Evolutionary conservation across 2,888 invertebrate genomes (phyloP).

Genomic region (Eumacrocentrus americanus): DNA sequence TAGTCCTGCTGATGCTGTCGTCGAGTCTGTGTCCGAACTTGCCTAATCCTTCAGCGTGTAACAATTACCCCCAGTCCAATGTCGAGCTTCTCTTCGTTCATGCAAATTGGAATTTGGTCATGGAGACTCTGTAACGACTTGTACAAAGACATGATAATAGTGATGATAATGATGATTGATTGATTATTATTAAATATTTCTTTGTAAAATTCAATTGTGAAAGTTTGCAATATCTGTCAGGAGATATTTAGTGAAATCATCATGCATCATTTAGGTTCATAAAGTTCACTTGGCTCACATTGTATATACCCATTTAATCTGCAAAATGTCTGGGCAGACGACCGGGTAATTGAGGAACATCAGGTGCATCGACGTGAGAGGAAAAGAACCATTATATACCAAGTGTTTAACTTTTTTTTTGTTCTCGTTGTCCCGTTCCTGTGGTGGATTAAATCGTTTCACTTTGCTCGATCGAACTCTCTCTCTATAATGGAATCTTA

Average conservation of each 20-base stretch:
- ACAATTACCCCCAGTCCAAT: conserved; percentile 51
- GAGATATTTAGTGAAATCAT: too few species aligned
- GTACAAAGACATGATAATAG: too few species aligned
- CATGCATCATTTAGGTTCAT: conserved; percentile 10
- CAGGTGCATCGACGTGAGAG: conserved; percentile 34
- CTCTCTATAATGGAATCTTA: too few species aligned
- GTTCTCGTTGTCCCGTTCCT: conserved; percentile 42
- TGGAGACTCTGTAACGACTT: conserved; percentile 20
- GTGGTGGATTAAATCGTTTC: conserved; percentile 53
- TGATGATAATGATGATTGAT: too few species aligned
- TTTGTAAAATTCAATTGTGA: too few species aligned
- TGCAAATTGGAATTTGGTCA: conserved; percentile 58
- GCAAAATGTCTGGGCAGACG: conserved; percentile 11
- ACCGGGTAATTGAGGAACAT: conserved; percentile 38
- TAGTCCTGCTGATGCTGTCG: too few species aligned
- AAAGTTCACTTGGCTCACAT: conserved; percentile 19
- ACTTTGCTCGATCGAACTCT: conserved; percentile 38
- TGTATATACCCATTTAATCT: conserved; percentile 21
- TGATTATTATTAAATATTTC: too few species aligned
- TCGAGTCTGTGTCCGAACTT: not conserved
- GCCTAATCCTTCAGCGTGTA: conserved; percentile 12
- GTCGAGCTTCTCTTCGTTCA: conserved; percentile 40
- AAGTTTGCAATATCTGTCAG: too few species aligned
- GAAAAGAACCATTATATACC: conserved; percentile 52
- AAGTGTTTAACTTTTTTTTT: conserved; percentile 31